Evolutionary conservation across 2,888 invertebrate genomes (phyloP).

Genomic region (Horisme vitalbata): DNA sequence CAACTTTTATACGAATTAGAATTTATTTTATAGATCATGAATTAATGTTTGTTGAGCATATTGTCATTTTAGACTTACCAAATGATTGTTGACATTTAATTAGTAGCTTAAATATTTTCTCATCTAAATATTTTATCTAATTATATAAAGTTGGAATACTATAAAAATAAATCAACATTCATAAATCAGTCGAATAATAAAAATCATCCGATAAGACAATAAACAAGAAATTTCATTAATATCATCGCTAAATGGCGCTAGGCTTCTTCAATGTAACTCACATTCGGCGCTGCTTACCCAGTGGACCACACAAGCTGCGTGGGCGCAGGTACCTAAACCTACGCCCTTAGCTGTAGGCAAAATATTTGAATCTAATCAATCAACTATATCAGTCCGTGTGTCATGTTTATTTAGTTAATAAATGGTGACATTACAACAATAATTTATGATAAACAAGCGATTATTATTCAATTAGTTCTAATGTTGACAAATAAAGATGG

Average conservation of each 20-base stretch:
- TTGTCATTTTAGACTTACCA: too few relatives aligned
- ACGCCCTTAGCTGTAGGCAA: slow-evolving; percentile 28
- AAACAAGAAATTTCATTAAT: neutral
- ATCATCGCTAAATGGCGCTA: slow-evolving; percentile 23
- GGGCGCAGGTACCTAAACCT: slow-evolving; percentile 28
- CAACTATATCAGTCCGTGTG: slow-evolving; percentile 17
- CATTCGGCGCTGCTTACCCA: slow-evolving; percentile 4
- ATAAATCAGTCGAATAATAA: too few relatives aligned
- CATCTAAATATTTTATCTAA: too few relatives aligned
- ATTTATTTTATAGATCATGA: too few relatives aligned
- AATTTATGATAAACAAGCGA: slow-evolving; percentile 26
- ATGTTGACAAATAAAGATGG: slow-evolving; percentile 21
- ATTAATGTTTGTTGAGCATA: too few relatives aligned
- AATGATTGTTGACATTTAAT: too few relatives aligned
- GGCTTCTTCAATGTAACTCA: neutral
- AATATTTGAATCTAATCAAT: slow-evolving; percentile 26
- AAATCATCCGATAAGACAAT: too few relatives aligned
- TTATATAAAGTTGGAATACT: too few relatives aligned
- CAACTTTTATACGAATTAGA: slow-evolving; percentile 16
- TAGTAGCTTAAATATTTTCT: too few relatives aligned
- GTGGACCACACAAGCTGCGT: slow-evolving; percentile 32
- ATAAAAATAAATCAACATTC: too few relatives aligned
- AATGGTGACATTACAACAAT: slow-evolving; percentile 35
- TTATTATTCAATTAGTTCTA: slow-evolving; percentile 23
- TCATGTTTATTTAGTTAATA: slow-evolving; percentile 24